Evolutionary conservation across 2,888 invertebrate genomes (phyloP).

Genomic region (Cancer borealis): DNA sequence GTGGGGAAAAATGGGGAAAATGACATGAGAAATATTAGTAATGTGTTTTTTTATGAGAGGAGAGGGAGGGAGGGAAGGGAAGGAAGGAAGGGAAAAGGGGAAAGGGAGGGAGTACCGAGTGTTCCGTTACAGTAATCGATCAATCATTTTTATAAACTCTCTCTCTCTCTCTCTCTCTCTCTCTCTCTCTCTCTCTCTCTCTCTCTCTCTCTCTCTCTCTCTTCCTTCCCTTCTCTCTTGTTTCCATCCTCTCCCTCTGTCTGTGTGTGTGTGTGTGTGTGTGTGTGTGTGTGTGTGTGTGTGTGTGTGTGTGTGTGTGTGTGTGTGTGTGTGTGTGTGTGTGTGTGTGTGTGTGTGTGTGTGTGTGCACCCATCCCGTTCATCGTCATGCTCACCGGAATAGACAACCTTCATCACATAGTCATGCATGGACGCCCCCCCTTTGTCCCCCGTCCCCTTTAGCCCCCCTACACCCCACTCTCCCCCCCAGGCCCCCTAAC

Average conservation of each 20-base stretch:
- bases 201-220: neutral
- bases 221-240: neutral
- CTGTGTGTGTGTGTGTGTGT: neutral
- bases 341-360: no score
- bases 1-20: no score
- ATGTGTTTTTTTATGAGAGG: neutral
- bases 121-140: neutral
- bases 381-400: neutral
- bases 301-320: neutral
- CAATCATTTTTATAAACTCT: neutral
- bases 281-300: conserved; percentile 1
- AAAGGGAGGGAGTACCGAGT: no score
- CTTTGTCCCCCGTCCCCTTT: neutral
- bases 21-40: no score
- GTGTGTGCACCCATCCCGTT: neutral
- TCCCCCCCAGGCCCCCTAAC: neutral
- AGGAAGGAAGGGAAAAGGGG: no score
- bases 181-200: neutral
- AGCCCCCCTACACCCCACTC: neutral
- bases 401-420: neutral
- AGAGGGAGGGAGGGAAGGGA: no score
- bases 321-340: no score
- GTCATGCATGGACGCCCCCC: neutral
- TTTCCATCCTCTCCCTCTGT: neutral
- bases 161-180: neutral